These are phyloP conservation scores for Oxyura jamaicensis DNA, from an alignment of 2,113 vertebrate species.

Conservation along the genomic window DNA sequence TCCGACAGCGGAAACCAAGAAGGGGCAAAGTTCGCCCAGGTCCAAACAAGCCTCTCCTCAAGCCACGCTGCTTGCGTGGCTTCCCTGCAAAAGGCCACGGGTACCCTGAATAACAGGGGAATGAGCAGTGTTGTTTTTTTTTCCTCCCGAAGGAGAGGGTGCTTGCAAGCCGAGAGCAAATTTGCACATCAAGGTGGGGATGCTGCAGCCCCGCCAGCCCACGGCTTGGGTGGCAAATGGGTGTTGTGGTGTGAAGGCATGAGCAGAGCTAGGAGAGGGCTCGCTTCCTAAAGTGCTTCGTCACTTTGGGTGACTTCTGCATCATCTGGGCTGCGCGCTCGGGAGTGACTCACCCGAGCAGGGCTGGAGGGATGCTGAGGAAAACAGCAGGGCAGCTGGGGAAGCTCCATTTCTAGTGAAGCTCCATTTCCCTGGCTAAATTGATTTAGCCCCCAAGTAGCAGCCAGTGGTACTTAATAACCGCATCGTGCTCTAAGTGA, in stretches of 20 bases:
- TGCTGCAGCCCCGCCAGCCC: neutral
- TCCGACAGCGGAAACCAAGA: neutral
- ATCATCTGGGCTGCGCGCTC: neutral
- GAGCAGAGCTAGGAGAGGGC: neutral
- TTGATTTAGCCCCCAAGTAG: neutral
- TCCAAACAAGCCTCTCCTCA: neutral
- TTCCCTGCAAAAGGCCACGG: neutral
- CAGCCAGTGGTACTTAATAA: neutral
- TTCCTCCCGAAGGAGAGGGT: neutral
- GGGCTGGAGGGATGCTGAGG: neutral
- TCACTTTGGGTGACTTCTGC: conserved; percentile 21
- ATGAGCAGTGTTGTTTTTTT: neutral
- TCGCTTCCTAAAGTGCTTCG: conserved; percentile 19
- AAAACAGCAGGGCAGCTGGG: neutral
- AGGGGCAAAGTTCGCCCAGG: neutral
- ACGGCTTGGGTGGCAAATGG: neutral
- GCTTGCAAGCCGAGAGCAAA: neutral
- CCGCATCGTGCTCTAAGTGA: neutral
- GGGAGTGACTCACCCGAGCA: neutral
- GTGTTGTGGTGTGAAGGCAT: neutral
- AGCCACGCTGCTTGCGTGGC: neutral
- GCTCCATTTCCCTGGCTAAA: neutral
- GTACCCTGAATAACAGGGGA: neutral
- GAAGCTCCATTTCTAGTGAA: neutral
- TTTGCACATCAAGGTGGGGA: neutral